Conservation (phyloP, 2,888 invertebrate species). For the Noctua janthina region DNA sequence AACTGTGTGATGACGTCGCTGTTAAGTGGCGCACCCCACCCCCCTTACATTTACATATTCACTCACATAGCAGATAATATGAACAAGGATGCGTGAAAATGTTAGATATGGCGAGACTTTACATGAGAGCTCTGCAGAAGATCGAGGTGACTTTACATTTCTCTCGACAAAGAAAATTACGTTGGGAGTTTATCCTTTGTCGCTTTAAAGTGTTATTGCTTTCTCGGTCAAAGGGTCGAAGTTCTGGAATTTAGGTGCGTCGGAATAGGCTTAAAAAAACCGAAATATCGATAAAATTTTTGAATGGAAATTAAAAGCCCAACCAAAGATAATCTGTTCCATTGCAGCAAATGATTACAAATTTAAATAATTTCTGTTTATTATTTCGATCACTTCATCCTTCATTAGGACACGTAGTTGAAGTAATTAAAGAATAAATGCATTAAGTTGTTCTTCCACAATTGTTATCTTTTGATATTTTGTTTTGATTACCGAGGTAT, state of each 20-base stretch:
- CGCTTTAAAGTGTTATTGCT: not conserved
- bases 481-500: too few relatives aligned
- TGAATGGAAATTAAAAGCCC: not conserved
- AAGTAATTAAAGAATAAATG: too few relatives aligned
- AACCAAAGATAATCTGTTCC: not conserved
- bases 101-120: not conserved
- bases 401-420: not conserved
- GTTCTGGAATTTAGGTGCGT: not conserved
- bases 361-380: not conserved
- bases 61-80: not conserved
- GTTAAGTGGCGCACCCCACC: conserved; percentile 17
- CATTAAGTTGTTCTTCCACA: too few relatives aligned
- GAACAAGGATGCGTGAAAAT: not conserved
- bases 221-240: not conserved
- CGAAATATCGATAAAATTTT: not conserved
- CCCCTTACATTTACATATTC: conserved; percentile 35
- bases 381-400: too few relatives aligned
- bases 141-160: not conserved
- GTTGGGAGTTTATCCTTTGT: not conserved
- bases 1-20: conserved; percentile 21
- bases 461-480: too few relatives aligned
- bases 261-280: not conserved
- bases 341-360: not conserved
- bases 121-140: not conserved
- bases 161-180: not conserved